Percentiles rank a stretch among this genome's conserved stretches.
These are phyloP conservation scores for Triplophysa bombifrons DNA, from an alignment of 2,797 vertebrate species.

Conservation along the genomic window DNA sequence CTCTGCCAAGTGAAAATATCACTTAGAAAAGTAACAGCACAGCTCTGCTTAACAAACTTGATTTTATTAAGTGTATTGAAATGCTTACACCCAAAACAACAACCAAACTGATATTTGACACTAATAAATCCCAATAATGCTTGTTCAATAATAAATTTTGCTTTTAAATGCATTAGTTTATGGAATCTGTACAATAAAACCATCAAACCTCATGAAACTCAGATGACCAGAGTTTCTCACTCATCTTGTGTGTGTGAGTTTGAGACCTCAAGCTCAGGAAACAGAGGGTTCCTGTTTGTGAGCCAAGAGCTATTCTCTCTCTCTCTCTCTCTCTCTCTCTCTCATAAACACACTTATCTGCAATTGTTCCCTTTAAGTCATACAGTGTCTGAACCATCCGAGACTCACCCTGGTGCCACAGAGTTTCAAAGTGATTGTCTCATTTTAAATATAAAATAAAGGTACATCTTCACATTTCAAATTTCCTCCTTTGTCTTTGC, in stretches of 20 bases:
- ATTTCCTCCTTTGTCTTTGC: background rate
- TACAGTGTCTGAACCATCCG: slow-evolving; percentile 40
- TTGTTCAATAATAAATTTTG: too few species aligned
- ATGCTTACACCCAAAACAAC: background rate
- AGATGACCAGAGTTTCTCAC: background rate
- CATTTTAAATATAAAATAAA: slow-evolving; percentile 37
- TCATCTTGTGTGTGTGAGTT: slow-evolving; percentile 17
- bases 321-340: slow-evolving; percentile 58
- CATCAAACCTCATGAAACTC: background rate
- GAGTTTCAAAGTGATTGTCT: slow-evolving; percentile 59
- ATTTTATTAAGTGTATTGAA: background rate
- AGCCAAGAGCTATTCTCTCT: slow-evolving; percentile 72
- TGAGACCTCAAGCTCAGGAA: slow-evolving; percentile 71
- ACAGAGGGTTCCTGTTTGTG: slow-evolving; percentile 82
- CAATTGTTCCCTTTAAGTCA: slow-evolving; percentile 47
- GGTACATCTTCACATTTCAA: background rate
- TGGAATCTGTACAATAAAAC: background rate
- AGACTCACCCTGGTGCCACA: slow-evolving; percentile 55
- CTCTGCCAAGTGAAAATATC: background rate
- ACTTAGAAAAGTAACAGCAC: background rate
- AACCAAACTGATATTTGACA: too few species aligned
- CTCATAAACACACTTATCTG: slow-evolving; percentile 61
- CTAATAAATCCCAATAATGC: too few species aligned
- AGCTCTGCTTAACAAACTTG: too few species aligned
- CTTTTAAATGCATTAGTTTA: background rate